phyloP scores from a whole-genome alignment of 2,888 invertebrate species.

The Parelbella ahira region DNA sequence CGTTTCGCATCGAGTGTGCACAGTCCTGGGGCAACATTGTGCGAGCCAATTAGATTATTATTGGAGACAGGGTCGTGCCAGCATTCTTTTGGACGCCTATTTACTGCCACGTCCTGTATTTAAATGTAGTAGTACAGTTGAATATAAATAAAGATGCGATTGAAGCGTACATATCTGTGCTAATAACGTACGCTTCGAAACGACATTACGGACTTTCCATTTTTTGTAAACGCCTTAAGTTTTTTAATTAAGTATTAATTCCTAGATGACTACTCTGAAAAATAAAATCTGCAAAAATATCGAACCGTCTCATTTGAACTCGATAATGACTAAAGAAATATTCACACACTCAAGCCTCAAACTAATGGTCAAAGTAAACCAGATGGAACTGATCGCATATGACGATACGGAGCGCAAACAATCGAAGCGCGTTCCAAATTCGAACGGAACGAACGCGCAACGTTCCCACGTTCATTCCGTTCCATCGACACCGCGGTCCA shows the following conservation, averaged over 20 bases:
- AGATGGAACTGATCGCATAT: too few relatives aligned
- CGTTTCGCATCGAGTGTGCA: conserved; percentile 2
- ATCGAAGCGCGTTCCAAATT: conserved; percentile 4
- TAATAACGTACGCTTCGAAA: too few relatives aligned
- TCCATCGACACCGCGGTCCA: conserved; percentile 8
- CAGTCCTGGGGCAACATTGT: conserved; percentile 9
- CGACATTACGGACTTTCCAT: too few relatives aligned
- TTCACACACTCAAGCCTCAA: too few relatives aligned
- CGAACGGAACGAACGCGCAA: neutral
- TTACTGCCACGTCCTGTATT: conserved; percentile 17
- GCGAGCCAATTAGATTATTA: conserved; percentile 29
- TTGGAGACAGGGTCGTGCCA: conserved; percentile 21
- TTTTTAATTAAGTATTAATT: too few relatives aligned
- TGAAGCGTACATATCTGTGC: too few relatives aligned
- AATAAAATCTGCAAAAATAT: too few relatives aligned
- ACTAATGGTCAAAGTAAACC: too few relatives aligned
- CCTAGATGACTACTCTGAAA: too few relatives aligned
- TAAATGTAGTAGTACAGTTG: neutral
- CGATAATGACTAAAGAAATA: too few relatives aligned
- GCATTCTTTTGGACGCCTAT: conserved; percentile 14
- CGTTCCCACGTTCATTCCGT: conserved; percentile 9
- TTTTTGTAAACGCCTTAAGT: too few relatives aligned
- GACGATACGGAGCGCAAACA: neutral
- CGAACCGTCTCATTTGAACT: too few relatives aligned
- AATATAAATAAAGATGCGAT: neutral